Conservation (phyloP, 2,113 vertebrate species). For the Mustela lutreola region DNA sequence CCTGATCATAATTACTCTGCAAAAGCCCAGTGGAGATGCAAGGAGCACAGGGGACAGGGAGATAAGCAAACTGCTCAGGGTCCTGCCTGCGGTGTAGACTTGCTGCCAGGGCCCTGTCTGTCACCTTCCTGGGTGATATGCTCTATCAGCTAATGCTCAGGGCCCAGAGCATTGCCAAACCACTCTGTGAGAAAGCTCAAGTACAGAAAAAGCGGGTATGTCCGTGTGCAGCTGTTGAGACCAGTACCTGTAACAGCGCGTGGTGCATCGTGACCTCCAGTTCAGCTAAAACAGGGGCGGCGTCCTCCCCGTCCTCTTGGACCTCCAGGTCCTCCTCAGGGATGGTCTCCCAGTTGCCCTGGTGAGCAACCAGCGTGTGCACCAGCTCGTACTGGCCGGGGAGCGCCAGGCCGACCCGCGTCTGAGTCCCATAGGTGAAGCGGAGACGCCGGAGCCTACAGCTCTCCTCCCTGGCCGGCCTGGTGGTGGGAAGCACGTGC, state of each 20-base stretch:
- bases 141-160: neutral
- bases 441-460: conserved; percentile 94
- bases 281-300: conserved; percentile 93
- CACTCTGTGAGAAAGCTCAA: conserved; percentile 34
- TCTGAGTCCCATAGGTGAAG: conserved; percentile 93
- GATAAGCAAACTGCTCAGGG: neutral
- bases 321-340: conserved; percentile 96
- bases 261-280: conserved; percentile 96
- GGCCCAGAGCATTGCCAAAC: neutral
- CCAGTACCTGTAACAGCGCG: conserved; percentile 93
- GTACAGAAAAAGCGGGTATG: neutral
- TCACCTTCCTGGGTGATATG: neutral
- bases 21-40: neutral
- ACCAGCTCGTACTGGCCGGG: conserved; percentile 97
- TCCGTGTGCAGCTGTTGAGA: neutral
- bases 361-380: conserved; percentile 93
- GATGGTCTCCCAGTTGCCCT: conserved; percentile 96
- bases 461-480: conserved; percentile 83
- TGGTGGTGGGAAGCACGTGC: conserved; percentile 90
- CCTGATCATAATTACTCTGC: neutral
- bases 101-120: neutral
- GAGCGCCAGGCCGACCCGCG: conserved; percentile 93
- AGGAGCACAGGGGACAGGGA: neutral
- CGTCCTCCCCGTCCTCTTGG: conserved; percentile 92
- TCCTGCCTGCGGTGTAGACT: neutral